phyloP scores from a whole-genome alignment of 30 jellyfish, hydroid and myxozoan species.

The Cassiopea andromeda region DNA sequence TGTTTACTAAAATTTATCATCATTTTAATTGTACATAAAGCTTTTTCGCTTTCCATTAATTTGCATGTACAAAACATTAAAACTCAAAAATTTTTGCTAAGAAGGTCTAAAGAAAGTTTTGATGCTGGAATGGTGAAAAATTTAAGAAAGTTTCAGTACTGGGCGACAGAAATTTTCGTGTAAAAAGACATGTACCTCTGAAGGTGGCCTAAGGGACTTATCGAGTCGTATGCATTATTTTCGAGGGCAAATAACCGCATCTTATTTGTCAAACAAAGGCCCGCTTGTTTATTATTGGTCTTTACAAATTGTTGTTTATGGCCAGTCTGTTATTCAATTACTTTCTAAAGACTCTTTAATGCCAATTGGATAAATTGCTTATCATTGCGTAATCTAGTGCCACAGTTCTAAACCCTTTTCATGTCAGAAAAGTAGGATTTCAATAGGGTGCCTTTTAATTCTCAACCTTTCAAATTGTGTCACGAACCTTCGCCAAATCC shows the following conservation, averaged over 20 bases:
- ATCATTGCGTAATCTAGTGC: not conserved
- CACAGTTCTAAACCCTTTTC: not conserved
- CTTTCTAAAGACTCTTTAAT: not conserved
- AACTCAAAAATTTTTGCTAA: too few species aligned
- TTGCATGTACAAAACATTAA: too few species aligned
- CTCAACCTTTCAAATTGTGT: not conserved
- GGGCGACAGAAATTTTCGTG: too few species aligned
- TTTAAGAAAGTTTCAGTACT: too few species aligned
- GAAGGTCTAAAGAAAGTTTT: too few species aligned
- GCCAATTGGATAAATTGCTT: not conserved
- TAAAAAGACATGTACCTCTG: too few species aligned
- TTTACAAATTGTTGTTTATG: not conserved
- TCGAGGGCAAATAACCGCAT: not conserved
- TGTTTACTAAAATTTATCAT: too few species aligned
- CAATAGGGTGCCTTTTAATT: constrained; percentile 4
- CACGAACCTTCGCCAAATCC: constrained; percentile 13
- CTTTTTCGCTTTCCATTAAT: too few species aligned
- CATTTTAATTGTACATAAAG: too few species aligned
- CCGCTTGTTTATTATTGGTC: not conserved
- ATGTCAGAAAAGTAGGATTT: not conserved
- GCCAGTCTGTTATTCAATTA: not conserved
- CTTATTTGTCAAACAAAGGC: not conserved
- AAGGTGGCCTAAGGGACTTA: not conserved
- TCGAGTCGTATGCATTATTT: not conserved
- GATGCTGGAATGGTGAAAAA: too few species aligned